These are phyloP conservation scores for Oscheius sp. DNA, from an alignment of 2,888 invertebrate genomes.

Conservation along the genomic window DNA sequence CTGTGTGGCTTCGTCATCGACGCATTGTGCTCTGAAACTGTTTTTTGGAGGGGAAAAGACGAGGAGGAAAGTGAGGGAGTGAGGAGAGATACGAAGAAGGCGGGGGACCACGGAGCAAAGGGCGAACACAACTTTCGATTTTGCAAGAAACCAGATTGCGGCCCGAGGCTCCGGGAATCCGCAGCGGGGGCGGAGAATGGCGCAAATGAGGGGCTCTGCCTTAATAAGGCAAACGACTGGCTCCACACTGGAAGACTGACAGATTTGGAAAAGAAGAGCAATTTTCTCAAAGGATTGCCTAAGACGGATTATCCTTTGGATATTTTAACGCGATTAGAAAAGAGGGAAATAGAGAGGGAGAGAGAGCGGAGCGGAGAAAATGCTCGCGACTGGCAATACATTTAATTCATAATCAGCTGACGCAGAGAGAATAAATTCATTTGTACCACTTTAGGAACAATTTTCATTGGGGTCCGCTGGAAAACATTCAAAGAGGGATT, in stretches of 20 bases:
- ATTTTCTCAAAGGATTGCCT: too few species aligned
- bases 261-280: not conserved
- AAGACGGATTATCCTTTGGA: not conserved
- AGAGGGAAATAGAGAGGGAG: not conserved
- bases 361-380: not conserved
- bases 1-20: constrained; percentile 19
- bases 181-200: constrained; percentile 24
- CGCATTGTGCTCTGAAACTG: constrained; percentile 14
- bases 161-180: constrained; percentile 20
- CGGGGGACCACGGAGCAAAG: constrained; percentile 17
- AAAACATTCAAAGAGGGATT: too few species aligned
- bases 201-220: constrained; percentile 18
- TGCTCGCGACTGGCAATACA: too few species aligned
- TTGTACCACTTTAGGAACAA: too few species aligned
- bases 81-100: too few species aligned
- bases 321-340: not conserved
- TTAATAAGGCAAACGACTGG: constrained; percentile 6
- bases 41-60: not conserved
- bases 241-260: too few species aligned
- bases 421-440: too few species aligned
- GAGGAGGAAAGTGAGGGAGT: not conserved
- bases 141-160: constrained; percentile 25
- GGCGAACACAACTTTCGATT: constrained; percentile 28
- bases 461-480: too few species aligned
- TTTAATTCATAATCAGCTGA: too few species aligned